These are phyloP conservation scores for Amia ocellicauda DNA, from an alignment of 2,113 vertebrate genomes.

Conservation along the genomic window DNA sequence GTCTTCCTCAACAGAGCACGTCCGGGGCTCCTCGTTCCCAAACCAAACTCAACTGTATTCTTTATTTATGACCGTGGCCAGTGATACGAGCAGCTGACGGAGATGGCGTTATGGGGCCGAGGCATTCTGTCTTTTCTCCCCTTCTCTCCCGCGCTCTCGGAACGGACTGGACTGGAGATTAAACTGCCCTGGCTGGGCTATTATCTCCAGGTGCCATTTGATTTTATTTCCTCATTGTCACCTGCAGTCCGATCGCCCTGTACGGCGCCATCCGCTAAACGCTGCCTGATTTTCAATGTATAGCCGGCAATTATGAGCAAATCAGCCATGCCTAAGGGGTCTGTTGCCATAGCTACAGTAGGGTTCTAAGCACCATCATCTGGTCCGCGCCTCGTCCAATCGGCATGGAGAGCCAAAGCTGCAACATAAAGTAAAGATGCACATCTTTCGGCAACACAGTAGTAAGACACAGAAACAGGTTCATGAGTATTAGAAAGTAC, in stretches of 20 bases:
- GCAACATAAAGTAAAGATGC: conserved; percentile 91
- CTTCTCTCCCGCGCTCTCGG: conserved; percentile 16
- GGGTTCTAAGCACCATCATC: conserved; percentile 88
- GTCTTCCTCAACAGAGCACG: conserved; percentile 5
- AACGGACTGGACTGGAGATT: conserved; percentile 27
- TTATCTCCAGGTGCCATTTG: conserved; percentile 32
- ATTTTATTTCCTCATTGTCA: conserved; percentile 29
- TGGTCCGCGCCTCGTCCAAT: conserved; percentile 91
- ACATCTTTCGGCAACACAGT: conserved; percentile 84
- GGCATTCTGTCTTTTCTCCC: conserved; percentile 15
- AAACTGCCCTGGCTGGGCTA: conserved; percentile 29
- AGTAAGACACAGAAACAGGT: conserved; percentile 79
- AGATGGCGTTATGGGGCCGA: conserved; percentile 3
- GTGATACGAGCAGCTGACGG: not conserved
- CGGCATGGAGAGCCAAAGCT: conserved; percentile 81
- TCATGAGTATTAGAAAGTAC: conserved; percentile 75
- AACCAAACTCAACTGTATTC: conserved; percentile 22
- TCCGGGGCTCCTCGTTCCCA: conserved; percentile 1
- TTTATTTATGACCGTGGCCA: conserved; percentile 19
- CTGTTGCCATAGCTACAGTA: conserved; percentile 95
- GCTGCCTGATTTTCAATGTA: conserved; percentile 42
- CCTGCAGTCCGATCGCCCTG: conserved; percentile 13
- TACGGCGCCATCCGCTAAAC: conserved; percentile 31
- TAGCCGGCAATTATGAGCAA: conserved; percentile 78
- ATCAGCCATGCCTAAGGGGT: conserved; percentile 81